These are phyloP conservation scores for Menidia beryllina DNA, from an alignment of 2,113 vertebrate genomes.

Conservation along the genomic window DNA sequence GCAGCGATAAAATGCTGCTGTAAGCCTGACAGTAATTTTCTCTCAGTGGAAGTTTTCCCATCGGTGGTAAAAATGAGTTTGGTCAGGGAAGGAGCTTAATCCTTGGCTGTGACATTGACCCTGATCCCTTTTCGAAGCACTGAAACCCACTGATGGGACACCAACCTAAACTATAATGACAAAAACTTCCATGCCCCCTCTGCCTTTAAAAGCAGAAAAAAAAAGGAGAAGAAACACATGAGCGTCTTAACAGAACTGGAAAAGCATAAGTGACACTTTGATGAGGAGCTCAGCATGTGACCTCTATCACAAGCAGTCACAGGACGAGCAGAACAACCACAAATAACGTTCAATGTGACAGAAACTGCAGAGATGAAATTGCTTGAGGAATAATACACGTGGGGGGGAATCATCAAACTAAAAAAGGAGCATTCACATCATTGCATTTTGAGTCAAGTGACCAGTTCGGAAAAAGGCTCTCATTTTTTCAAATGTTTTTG, in stretches of 20 bases:
- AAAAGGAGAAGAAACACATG: slow-evolving; percentile 1
- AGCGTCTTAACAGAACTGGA: slow-evolving; percentile 12
- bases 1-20: slow-evolving; percentile 30
- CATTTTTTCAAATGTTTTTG: not conserved
- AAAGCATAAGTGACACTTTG: slow-evolving; percentile 29
- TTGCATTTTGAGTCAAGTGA: not conserved
- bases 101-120: slow-evolving; percentile 55
- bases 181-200: slow-evolving; percentile 27
- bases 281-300: slow-evolving; percentile 33
- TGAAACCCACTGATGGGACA: slow-evolving; percentile 35
- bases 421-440: not conserved
- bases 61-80: slow-evolving; percentile 30
- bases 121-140: slow-evolving; percentile 50
- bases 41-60: slow-evolving; percentile 51
- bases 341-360: not conserved
- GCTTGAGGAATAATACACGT: not conserved
- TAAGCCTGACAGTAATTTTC: slow-evolving; percentile 46
- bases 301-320: slow-evolving; percentile 33
- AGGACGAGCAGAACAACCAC: not conserved
- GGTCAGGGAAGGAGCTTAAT: slow-evolving; percentile 56
- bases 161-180: slow-evolving; percentile 50
- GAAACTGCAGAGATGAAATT: not conserved
- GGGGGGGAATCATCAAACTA: not conserved
- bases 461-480: not conserved
- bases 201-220: too few relatives aligned